Conservation (phyloP, 2,797 vertebrate species). For the Sebastes miniatus region DNA sequence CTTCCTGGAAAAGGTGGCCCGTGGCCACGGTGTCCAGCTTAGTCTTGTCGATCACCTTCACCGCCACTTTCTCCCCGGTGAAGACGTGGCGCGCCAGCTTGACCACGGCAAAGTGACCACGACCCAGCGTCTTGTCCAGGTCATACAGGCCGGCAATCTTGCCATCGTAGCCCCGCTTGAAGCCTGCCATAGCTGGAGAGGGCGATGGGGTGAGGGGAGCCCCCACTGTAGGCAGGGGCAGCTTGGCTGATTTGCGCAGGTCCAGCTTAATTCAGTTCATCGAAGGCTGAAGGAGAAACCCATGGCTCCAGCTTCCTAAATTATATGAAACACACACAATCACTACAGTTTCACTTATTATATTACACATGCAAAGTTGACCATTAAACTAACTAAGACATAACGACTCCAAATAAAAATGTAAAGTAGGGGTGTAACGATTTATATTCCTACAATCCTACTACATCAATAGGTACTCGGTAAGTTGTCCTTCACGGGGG, state of each 20-base stretch:
- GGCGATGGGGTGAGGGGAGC: conserved; percentile 48
- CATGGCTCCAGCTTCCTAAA: conserved; percentile 83
- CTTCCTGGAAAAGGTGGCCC: conserved; percentile 97
- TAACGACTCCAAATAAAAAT: background rate
- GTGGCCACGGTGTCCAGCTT: conserved; percentile 95
- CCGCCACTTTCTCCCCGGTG: conserved; percentile 97
- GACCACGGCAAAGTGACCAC: conserved; percentile 97
- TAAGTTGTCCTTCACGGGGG: too few relatives aligned
- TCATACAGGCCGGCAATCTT: conserved; percentile 98
- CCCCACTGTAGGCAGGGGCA: conserved; percentile 54
- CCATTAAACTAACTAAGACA: background rate
- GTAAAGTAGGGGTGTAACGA: too few relatives aligned
- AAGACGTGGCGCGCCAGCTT: conserved; percentile 98
- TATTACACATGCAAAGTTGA: background rate
- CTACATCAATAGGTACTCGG: too few relatives aligned
- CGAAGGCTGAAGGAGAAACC: conserved; percentile 77
- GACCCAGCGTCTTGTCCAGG: conserved; percentile 96
- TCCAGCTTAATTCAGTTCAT: conserved; percentile 85
- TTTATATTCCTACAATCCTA: too few relatives aligned
- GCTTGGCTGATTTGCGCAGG: conserved; percentile 50
- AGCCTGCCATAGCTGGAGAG: conserved; percentile 89
- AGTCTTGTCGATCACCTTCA: conserved; percentile 98
- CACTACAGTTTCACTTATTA: background rate
- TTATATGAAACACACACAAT: conserved; percentile 36
- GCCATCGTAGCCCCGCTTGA: conserved; percentile 96